phyloP scores from a whole-genome alignment of 2,797 vertebrate species.

The Rhinatrema bivittatum region DNA sequence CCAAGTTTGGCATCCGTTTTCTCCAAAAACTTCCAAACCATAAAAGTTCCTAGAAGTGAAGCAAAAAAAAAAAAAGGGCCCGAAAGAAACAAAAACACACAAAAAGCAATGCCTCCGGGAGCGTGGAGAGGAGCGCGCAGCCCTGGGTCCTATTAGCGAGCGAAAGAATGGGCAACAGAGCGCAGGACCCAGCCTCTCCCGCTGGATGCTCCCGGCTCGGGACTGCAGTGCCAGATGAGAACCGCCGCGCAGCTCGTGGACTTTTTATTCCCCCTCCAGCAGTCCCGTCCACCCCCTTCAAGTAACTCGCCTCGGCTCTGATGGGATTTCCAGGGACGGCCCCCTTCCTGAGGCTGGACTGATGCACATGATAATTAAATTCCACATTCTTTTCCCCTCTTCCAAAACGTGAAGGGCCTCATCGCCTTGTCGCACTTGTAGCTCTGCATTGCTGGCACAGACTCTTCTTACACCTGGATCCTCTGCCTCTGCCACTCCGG shows the following conservation, averaged over 20 bases:
- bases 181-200: constrained; percentile 1
- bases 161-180: not conserved
- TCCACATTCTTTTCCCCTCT: constrained; percentile 49
- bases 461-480: too few relatives aligned
- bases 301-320: constrained; percentile 48
- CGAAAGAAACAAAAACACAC: too few relatives aligned
- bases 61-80: too few relatives aligned
- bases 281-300: constrained; percentile 10
- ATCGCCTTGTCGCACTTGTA: too few relatives aligned
- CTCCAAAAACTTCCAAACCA: too few relatives aligned
- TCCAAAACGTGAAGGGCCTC: too few relatives aligned
- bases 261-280: constrained; percentile 68
- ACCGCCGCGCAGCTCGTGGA: constrained; percentile 50
- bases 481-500: too few relatives aligned
- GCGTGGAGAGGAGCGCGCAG: too few relatives aligned
- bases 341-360: constrained; percentile 72
- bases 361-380: constrained; percentile 63
- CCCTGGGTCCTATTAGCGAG: constrained; percentile 10
- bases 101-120: too few relatives aligned
- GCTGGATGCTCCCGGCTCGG: not conserved
- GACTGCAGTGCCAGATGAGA: constrained; percentile 23
- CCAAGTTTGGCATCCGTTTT: too few relatives aligned
- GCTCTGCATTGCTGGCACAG: too few relatives aligned
- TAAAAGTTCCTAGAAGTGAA: too few relatives aligned
- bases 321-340: constrained; percentile 64